These are phyloP conservation scores for Cyprinella venusta DNA, from an alignment of 2,797 vertebrate genomes.

Conservation along the genomic window DNA sequence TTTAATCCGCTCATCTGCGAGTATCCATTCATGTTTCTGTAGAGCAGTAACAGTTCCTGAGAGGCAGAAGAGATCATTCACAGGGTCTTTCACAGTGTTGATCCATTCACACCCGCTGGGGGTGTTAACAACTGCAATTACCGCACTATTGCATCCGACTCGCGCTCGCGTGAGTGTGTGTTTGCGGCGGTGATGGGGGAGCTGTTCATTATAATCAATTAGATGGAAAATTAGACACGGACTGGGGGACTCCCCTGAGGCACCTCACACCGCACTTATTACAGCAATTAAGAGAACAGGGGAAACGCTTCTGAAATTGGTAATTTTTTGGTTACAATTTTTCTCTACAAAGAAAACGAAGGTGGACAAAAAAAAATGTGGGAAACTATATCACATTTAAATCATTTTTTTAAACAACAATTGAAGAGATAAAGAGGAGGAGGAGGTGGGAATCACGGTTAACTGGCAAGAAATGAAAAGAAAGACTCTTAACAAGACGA, in stretches of 20 bases:
- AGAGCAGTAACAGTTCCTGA: slow-evolving; percentile 8
- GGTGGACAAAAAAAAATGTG: slow-evolving; percentile 10
- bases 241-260: slow-evolving; percentile 77
- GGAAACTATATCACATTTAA: slow-evolving; percentile 16
- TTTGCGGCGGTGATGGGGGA: slow-evolving; percentile 54
- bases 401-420: background rate
- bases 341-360: background rate
- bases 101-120: slow-evolving; percentile 76
- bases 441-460: slow-evolving; percentile 21
- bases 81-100: slow-evolving; percentile 74
- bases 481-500: slow-evolving; percentile 57
- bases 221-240: slow-evolving; percentile 75
- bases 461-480: slow-evolving; percentile 37
- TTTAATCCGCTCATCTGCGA: slow-evolving; percentile 5
- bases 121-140: slow-evolving; percentile 85
- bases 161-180: slow-evolving; percentile 28
- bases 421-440: slow-evolving; percentile 34
- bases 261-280: slow-evolving; percentile 69
- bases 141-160: slow-evolving; percentile 73
- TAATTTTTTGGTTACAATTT: background rate
- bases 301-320: slow-evolving; percentile 18
- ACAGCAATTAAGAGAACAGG: slow-evolving; percentile 64
- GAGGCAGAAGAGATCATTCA: slow-evolving; percentile 44
- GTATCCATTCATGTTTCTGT: slow-evolving; percentile 28
- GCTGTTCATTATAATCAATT: slow-evolving; percentile 83